phyloP scores from a whole-genome alignment of 2,113 vertebrate genomes.

The Psephotus haematonotus region DNA sequence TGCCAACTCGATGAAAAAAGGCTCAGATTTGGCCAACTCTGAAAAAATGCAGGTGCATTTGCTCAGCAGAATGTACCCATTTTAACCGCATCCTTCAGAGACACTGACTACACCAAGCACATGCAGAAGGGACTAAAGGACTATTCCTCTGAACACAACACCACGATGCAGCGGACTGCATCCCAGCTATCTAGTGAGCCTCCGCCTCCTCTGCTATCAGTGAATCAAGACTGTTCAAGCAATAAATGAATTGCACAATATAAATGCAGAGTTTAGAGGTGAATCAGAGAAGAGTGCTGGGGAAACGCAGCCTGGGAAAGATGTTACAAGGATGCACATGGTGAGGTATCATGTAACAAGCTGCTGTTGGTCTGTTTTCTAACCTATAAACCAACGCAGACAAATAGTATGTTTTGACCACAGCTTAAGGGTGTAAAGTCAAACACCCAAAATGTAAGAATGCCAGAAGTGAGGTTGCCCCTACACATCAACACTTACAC shows the following conservation, averaged over 20 bases:
- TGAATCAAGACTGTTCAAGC: neutral
- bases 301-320: neutral
- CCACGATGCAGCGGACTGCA: neutral
- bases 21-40: neutral
- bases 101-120: neutral
- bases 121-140: neutral
- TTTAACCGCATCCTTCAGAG: neutral
- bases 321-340: neutral
- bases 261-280: neutral
- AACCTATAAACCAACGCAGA: neutral
- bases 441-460: neutral
- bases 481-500: neutral
- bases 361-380: neutral
- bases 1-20: neutral
- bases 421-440: neutral
- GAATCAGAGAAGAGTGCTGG: accelerated
- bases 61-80: neutral
- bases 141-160: neutral
- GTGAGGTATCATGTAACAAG: accelerated
- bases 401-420: neutral
- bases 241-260: neutral
- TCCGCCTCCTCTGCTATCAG: neutral
- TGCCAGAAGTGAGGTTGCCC: neutral
- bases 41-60: neutral
- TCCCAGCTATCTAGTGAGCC: neutral